Percentiles rank a stretch among this genome's conserved stretches.
Conservation (phyloP, 2,888 invertebrate species). For the Epistrophe eligans region DNA sequence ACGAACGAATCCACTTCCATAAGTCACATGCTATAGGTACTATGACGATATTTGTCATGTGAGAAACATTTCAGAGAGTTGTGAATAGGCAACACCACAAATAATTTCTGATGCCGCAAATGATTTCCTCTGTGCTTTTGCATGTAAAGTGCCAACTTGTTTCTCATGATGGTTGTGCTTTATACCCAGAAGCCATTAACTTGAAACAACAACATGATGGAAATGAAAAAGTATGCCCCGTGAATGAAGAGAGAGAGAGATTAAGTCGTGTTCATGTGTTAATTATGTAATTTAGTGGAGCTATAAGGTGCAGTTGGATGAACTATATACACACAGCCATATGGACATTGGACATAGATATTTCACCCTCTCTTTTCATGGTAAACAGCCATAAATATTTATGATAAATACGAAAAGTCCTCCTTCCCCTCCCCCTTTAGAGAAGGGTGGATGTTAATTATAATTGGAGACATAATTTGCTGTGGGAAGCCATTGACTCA, state of each 20-base stretch:
- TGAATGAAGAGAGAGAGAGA: slow-evolving; percentile 23
- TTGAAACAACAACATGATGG: slow-evolving; percentile 15
- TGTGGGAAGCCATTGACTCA: slow-evolving; percentile 50
- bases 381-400: slow-evolving; percentile 49
- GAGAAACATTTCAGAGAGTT: neutral
- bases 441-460: slow-evolving; percentile 27
- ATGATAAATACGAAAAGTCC: slow-evolving; percentile 41
- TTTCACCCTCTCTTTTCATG: slow-evolving; percentile 5
- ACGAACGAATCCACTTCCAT: neutral
- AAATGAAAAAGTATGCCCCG: slow-evolving; percentile 17
- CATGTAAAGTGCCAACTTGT: slow-evolving; percentile 51
- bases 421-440: no score
- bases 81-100: slow-evolving; percentile 3
- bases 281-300: slow-evolving; percentile 63
- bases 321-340: neutral
- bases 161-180: slow-evolving; percentile 9
- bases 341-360: neutral
- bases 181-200: slow-evolving; percentile 51
- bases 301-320: slow-evolving; percentile 41
- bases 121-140: slow-evolving; percentile 61
- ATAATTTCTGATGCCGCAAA: slow-evolving; percentile 56
- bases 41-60: slow-evolving; percentile 43
- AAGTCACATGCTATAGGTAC: neutral
- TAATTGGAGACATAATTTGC: slow-evolving; percentile 54
- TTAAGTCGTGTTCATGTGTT: slow-evolving; percentile 69